Conservation (phyloP, 2,888 invertebrate genomes). For the Antheraea yamamai region DNA sequence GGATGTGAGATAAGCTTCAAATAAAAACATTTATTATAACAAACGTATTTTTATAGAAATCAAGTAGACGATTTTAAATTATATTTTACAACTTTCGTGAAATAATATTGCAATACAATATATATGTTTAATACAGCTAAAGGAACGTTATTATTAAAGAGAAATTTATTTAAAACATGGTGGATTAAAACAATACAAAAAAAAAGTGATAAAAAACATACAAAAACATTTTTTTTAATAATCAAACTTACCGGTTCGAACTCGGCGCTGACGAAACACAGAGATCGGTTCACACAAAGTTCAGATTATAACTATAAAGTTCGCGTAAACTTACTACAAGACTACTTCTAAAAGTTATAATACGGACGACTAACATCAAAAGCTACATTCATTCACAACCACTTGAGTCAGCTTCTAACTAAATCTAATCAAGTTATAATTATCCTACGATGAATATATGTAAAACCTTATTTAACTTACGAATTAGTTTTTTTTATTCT, state of each 20-base stretch:
- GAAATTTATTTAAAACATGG: no score
- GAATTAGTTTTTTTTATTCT: background rate
- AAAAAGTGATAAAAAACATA: background rate
- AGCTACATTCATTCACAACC: conserved; percentile 55
- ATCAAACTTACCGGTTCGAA: conserved; percentile 16
- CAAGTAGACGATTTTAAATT: no score
- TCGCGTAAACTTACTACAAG: conserved; percentile 33
- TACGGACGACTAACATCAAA: conserved; percentile 38
- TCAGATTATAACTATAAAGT: conserved; percentile 15
- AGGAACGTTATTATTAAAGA: no score
- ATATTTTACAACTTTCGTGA: no score
- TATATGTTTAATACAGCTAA: no score
- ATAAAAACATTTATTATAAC: no score
- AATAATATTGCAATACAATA: no score
- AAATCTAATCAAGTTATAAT: conserved; percentile 31
- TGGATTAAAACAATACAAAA: background rate
- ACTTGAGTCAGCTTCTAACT: conserved; percentile 49
- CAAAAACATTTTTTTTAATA: background rate
- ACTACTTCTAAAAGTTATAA: conserved; percentile 40
- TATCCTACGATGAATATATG: background rate
- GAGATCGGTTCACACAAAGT: conserved; percentile 13
- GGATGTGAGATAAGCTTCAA: no score
- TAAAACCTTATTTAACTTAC: conserved; percentile 14
- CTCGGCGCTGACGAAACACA: background rate
- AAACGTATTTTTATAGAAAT: no score